These are phyloP conservation scores for Dorcus parallelipipedus DNA, from an alignment of 2,888 invertebrate genomes.

Conservation along the genomic window DNA sequence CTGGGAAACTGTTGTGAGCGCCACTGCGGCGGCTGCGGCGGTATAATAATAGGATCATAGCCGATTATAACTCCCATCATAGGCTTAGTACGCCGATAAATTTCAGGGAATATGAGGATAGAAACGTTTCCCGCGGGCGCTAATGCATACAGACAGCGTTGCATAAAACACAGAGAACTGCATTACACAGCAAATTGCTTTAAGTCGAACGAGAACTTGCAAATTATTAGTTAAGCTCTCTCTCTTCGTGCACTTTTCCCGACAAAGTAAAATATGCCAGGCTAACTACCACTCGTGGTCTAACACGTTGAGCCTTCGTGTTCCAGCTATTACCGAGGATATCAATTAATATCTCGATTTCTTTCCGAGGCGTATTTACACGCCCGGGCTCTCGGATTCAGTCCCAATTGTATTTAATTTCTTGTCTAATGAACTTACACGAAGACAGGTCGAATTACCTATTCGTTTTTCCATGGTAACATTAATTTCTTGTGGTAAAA, in stretches of 20 bases:
- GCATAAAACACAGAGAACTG: conserved; percentile 22
- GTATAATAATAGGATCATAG: conserved; percentile 48
- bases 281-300: too few species aligned
- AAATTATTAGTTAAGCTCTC: conserved; percentile 22
- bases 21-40: conserved; percentile 28
- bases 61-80: conserved; percentile 47
- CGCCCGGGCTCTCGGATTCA: too few species aligned
- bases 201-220: conserved; percentile 24
- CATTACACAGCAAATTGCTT: conserved; percentile 28
- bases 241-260: not conserved
- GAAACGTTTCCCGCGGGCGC: conserved; percentile 21
- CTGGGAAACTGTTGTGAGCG: conserved; percentile 5
- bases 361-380: too few species aligned
- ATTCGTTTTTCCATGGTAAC: too few species aligned
- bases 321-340: too few species aligned
- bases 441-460: too few species aligned
- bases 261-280: not conserved
- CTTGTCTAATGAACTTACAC: too few species aligned
- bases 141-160: conserved; percentile 23
- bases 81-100: conserved; percentile 46
- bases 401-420: too few species aligned
- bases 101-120: conserved; percentile 35
- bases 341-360: too few species aligned
- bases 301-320: too few species aligned
- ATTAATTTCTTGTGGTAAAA: too few species aligned